Conservation (phyloP, 2,113 vertebrate genomes). For the Nothoprocta perdicaria region DNA sequence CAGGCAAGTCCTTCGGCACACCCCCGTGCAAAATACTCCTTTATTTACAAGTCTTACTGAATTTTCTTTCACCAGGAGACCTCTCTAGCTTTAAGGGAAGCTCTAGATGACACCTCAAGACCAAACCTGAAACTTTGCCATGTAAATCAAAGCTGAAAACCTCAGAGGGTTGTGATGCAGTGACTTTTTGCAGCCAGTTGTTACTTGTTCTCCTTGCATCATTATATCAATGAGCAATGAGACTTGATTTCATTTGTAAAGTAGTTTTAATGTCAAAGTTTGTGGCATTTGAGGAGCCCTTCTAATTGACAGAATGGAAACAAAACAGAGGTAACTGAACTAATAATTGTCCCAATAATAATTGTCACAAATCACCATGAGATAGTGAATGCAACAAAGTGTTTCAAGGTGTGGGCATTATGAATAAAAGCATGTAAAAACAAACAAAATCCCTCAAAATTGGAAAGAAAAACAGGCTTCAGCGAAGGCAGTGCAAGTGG, state of each 20-base stretch:
- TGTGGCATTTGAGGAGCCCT: neutral
- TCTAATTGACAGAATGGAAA: rapidly evolving
- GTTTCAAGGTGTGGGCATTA: rapidly evolving
- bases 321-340: neutral
- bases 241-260: neutral
- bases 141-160: neutral
- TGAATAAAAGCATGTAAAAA: neutral
- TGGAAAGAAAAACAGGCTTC: neutral
- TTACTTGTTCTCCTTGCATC: neutral
- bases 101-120: neutral
- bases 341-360: neutral
- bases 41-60: neutral
- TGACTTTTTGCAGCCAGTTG: neutral
- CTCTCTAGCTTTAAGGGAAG: neutral
- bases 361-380: neutral
- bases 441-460: neutral
- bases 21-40: neutral
- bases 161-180: neutral
- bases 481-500: neutral
- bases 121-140: neutral
- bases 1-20: neutral
- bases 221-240: neutral
- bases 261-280: neutral
- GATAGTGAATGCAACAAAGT: rapidly evolving
- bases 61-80: neutral